Base-by-base conservation (phyloP, 1,140 invertebrate genomes). In the Cyphomyrmex costatus region DNA sequence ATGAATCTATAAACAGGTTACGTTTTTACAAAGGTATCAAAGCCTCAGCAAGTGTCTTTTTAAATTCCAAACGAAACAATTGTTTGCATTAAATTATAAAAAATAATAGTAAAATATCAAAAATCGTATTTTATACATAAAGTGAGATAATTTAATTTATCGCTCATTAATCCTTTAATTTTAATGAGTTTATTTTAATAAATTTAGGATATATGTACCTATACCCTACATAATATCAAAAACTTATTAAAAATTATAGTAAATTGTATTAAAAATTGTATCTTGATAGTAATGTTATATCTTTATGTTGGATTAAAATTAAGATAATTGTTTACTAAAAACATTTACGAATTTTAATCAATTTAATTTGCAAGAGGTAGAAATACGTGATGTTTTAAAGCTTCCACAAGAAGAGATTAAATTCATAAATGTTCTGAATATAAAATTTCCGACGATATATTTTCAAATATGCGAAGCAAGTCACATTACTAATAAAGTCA, bases 91-190 rank as follows among this genome's bases (percentile, higher is more conserved):
- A 49, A 30, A 51, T 61, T 27, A 61, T 5, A 27, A 1, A 53
- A n/a, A 53, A 53, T 30, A 33, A 63, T 63, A n/a, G 8, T 65
- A 33, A 33, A 61, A 14, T 14, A 16, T 63, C 2, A 30, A 63
- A 63, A 63, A 30, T 63, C 2, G 1, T 46, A 42, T 66, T 16
- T 42, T 66, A 21, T 21, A 46, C 5, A 16, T 68, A 16, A 8
- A 68, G n/a, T 68, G 36, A 46, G 8, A 66, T 42, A 36, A 66
- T 36, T 16, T 36, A 65, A 65, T 65, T 36, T 63, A 19, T 68
- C n/a, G 16, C 12, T 21, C 10, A 42, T 42, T 42, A 68, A 24
- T 24, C 5, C 5, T 42, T 68, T 36, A 24, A 6, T 10, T 65
- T 33, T 65, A 61, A 33, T 63, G 19, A 33, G 19, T 63, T 63